Base-by-base conservation (phyloP, 1,140 invertebrate species). In the Macrosteles quadrilineatus region DNA sequence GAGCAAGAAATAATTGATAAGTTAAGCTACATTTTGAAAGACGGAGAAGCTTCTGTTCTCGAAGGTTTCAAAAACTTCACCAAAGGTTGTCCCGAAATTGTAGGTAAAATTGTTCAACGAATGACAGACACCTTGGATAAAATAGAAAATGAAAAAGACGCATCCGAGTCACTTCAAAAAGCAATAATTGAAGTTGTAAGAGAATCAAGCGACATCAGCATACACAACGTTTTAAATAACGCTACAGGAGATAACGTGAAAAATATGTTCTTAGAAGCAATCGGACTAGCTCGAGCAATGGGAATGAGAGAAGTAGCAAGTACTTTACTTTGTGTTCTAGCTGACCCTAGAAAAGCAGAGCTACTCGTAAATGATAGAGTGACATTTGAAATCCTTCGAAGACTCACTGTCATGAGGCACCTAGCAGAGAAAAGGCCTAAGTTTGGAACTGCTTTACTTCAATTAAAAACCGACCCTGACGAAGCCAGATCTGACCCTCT, bases 351-450 rank as follows among this genome's bases (percentile, higher is more conserved):
- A n/a, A 84, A 84, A 21, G 83, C 87, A 1, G 78, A 80, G 23
- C 83, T 83, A 70, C 77, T 90, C 45, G 81, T 83, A n/a, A 81
- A 80, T 27, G 89, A 91, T 75, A 81, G 81, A 50, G 82, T 86
- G 17, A 87, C 86, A 1, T 75, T 90, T 50, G 87, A 87, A 65
- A 88, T 92, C 71, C 78, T 93, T n/a, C 87, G 87, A 78, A 83
- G 91, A 68, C 78, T 91, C 29, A 87, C 87, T 2, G 83, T 92
- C 0, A 90, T 92, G 84, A 82, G 87, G 66, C 87, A 91, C 78
- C 79, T 92, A 0, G 88, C 89, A 0, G 88, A 89, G 67, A 82
- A 86, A 73, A 84, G 86, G 45, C 88, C 88, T 1, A 85, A 84
- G 12, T 84, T 88, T 62, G 80, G 84, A 55, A 82, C 80, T 12